Base-by-base conservation (phyloP, 2,113 vertebrate species). In the Charadrius vociferus region DNA sequence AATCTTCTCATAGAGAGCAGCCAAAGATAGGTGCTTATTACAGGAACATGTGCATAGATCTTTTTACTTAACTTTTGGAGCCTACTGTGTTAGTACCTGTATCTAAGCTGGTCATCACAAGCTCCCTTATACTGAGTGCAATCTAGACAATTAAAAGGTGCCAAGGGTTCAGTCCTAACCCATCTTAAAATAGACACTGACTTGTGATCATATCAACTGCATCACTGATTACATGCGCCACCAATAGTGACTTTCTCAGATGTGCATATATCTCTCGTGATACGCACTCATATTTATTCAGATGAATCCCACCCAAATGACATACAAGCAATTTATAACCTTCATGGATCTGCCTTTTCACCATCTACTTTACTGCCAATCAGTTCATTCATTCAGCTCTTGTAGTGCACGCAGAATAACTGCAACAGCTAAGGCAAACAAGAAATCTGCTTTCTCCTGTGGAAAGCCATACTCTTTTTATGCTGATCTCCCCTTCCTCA, bases 21-120 rank as follows among this genome's bases (percentile, higher is more conserved):
- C 5, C 58, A 65, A 45, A 88, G 24, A 36, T 0, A 50, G 36
- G 12, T 1, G 8, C 14, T 70, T 39, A 22, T 19, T 53, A 47
- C 12, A 16, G 2, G 14, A 71, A 53, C 14, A 3, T 0, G 7
- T 4, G 3, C n/a, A 43, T 16, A 10, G 15, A 61, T 41, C 27
- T 71, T 37, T 41, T 7, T 24, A 32, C 52, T 53, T 53, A 34
- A 75, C 30, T 61, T 66, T 20, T n/a, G 70, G 20, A 77, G 13
- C 20, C 29, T 39, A 5, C 18, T 39, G 10, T 66, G 30, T 27
- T 37, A 13, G 9, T 29, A 41, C 10, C 18, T 52, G 12, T 21
- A 70, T 20, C 21, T 41, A 63, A 91, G 37, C 14, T 73, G 30
- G 20, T 59, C 59, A 79, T 26, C 34, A 32, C 26, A 47, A 39